Evolutionary conservation across 2,888 invertebrate species (phyloP).

Genomic region (Unio pictorum): DNA sequence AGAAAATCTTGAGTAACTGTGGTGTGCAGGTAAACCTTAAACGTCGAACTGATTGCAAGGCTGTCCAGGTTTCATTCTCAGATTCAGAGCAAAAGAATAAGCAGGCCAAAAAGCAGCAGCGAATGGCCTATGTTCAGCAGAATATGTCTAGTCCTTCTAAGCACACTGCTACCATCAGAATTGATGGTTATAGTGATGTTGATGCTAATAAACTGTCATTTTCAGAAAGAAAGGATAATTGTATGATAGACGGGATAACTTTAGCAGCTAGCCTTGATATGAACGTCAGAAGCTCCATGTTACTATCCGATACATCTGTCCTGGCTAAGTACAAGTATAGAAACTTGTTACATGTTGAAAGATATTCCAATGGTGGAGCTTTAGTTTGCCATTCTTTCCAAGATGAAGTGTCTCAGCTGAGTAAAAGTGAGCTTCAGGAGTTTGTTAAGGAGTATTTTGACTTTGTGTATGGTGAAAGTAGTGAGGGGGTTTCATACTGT

Average conservation of each 20-base stretch:
- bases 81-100: slow-evolving; percentile 21
- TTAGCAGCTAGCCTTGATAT: too few species aligned
- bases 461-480: slow-evolving; percentile 77
- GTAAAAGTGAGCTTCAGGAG: slow-evolving; percentile 81
- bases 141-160: slow-evolving; percentile 18
- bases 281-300: too few species aligned
- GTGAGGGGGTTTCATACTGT: slow-evolving; percentile 88
- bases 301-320: slow-evolving; percentile 3
- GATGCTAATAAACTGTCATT: too few species aligned
- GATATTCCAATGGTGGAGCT: slow-evolving; percentile 95
- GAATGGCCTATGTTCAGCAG: slow-evolving; percentile 37
- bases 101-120: slow-evolving; percentile 30
- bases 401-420: slow-evolving; percentile 83
- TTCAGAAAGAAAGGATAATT: too few species aligned
- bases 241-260: too few species aligned
- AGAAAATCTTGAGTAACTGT: slow-evolving; percentile 48
- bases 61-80: slow-evolving; percentile 40
- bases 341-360: slow-evolving; percentile 84
- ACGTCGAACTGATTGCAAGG: slow-evolving; percentile 49
- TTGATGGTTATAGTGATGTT: too few species aligned
- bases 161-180: too few species aligned
- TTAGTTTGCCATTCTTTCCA: slow-evolving; percentile 91
- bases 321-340: slow-evolving; percentile 38
- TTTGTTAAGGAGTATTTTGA: slow-evolving; percentile 91
- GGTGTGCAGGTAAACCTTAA: slow-evolving; percentile 59